Base-by-base conservation (phyloP, 2,797 vertebrate species). In the Ctenosaura bakeri region DNA sequence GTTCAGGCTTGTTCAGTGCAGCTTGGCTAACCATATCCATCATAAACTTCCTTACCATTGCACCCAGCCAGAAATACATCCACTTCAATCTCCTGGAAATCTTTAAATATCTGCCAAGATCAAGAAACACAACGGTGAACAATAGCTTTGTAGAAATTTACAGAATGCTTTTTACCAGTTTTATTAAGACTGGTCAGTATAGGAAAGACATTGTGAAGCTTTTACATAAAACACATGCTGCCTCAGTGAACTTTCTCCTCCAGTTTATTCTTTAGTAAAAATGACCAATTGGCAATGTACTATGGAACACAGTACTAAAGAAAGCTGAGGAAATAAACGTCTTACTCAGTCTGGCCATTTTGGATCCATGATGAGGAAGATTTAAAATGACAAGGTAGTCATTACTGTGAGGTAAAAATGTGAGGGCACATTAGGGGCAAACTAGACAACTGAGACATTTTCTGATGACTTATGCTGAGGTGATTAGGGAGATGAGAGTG, bases 71-170 rank as follows among this genome's bases (percentile, higher is more conserved):
- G 54, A 80, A 98, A 96, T 80, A 99, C 98, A 0, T 98, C 96
- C 66, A 99, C 96, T 91, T 99, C 98, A 76, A 98, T 97, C 86
- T 98, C 98, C 46, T 76, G 97, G 80, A 98, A 99, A 95, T 99
- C 98, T 38, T 80, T 98, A 91, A 95, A 97, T 96, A 99, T 98
- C 99, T 99, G 96, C 83, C 95, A 94, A 78, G 87, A 62, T 69
- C 80, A 95, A 90, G 96, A 94, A 79, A 85, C 32, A 87, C 35
- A 87, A 38, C 83, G n/a, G 86, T 26, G 77, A 59, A 86, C 86
- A 71, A 83, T 5, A 42, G 18, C 56, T n/a, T 13, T 14, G 5
- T 7, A 52, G 91, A 64, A 59, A 54, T 1, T 3, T 10, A 14
- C 13, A n/a, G 12, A 10, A 46, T 69, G 42, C 9, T 42, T 46